phyloP scores from a whole-genome alignment of 1,140 invertebrate species.

The Apis dorsata region DNA sequence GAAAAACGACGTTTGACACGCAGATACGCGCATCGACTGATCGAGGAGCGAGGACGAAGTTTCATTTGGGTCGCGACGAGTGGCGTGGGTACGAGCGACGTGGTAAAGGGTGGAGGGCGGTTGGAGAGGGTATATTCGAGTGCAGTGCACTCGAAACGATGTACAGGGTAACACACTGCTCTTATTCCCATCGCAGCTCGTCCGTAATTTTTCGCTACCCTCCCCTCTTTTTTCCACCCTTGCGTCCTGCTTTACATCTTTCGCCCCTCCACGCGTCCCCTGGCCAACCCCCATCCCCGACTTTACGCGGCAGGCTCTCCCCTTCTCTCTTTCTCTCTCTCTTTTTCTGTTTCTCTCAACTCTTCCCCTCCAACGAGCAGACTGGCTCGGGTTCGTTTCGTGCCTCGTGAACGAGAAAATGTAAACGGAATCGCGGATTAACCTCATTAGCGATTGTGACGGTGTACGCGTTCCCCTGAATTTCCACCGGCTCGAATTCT shows the following conservation, averaged over 20 bases:
- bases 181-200: conserved; percentile 55
- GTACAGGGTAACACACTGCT: conserved; percentile 56
- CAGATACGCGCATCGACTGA: conserved; percentile 44
- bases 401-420: conserved; percentile 52
- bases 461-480: conserved; percentile 33
- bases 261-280: background rate
- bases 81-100: conserved; percentile 35
- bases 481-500: conserved; percentile 45
- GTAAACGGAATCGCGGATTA: conserved; percentile 52
- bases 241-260: conserved; percentile 47
- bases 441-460: conserved; percentile 48
- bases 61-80: conserved; percentile 56
- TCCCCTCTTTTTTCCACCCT: conserved; percentile 42
- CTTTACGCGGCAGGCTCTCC: conserved; percentile 36
- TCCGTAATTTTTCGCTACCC: conserved; percentile 47
- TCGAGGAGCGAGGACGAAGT: conserved; percentile 38
- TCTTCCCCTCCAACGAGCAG: background rate
- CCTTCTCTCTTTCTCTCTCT: background rate
- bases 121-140: conserved; percentile 46
- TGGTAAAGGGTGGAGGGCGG: conserved; percentile 17
- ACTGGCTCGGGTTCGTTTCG: conserved; percentile 25
- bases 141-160: conserved; percentile 57
- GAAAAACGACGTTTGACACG: conserved; percentile 27
- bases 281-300: background rate
- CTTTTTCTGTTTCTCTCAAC: no score